Evolutionary conservation across 2,888 invertebrate genomes (phyloP).

Genomic region (Tiliacea citrago): DNA sequence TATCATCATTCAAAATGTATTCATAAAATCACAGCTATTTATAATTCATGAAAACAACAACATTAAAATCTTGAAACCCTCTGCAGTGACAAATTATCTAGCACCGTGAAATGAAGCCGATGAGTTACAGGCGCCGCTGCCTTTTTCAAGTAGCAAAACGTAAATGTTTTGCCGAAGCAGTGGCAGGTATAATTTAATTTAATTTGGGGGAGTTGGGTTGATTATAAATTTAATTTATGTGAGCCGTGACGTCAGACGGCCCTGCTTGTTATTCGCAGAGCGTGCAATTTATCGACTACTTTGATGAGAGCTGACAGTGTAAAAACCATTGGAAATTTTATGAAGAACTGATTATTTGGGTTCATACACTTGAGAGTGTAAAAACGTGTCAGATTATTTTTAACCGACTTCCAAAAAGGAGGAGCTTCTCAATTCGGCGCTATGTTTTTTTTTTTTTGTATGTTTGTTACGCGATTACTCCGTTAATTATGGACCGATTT

Average conservation of each 20-base stretch:
- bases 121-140: conserved; percentile 73
- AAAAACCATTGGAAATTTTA: conserved; percentile 70
- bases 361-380: neutral
- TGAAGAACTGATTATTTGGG: conserved; percentile 53
- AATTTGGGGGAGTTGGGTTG: conserved; percentile 84
- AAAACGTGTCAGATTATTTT: neutral
- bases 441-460: too few species aligned
- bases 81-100: conserved; percentile 75
- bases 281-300: conserved; percentile 83
- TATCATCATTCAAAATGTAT: neutral
- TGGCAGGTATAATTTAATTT: conserved; percentile 88
- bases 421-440: too few species aligned
- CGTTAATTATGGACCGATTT: too few species aligned
- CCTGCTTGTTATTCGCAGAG: conserved; percentile 84
- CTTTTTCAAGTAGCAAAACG: conserved; percentile 82
- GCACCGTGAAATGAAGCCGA: conserved; percentile 77
- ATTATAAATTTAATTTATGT: conserved; percentile 90
- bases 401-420: too few species aligned
- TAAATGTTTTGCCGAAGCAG: conserved; percentile 86
- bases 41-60: conserved; percentile 13
- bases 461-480: too few species aligned
- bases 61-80: conserved; percentile 43
- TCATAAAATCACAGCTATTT: neutral
- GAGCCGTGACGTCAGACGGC: conserved; percentile 79
- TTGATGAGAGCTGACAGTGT: conserved; percentile 81